Percentiles rank a stretch among this genome's conserved stretches.
These are phyloP conservation scores for Drosophila meridionalis DNA, from an alignment of 2,888 invertebrate genomes.

Conservation along the genomic window DNA sequence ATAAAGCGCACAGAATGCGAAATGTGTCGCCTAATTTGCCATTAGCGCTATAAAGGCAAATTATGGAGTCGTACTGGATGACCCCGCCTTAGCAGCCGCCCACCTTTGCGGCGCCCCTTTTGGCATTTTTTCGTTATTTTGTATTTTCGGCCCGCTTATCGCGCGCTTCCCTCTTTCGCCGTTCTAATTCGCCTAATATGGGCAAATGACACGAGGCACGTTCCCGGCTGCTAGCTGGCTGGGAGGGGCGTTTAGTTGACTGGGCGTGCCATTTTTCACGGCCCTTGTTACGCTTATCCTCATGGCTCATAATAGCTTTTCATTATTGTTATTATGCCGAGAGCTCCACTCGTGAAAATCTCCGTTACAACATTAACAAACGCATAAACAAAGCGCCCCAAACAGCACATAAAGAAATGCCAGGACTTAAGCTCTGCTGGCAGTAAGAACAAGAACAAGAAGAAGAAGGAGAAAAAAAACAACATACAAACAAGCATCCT, in stretches of 20 bases:
- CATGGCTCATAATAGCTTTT: conserved; percentile 82
- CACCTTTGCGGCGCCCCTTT: neutral
- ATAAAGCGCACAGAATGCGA: conserved; percentile 30
- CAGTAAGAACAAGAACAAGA: neutral
- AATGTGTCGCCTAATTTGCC: conserved; percentile 77
- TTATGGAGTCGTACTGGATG: conserved; percentile 56
- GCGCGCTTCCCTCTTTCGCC: conserved; percentile 30
- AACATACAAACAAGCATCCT: conserved; percentile 41
- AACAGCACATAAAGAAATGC: conserved; percentile 29
- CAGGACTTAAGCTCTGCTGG: conserved; percentile 47
- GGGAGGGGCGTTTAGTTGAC: conserved; percentile 40
- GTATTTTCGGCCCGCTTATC: conserved; percentile 49
- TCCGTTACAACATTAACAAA: conserved; percentile 84
- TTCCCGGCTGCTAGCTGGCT: conserved; percentile 3
- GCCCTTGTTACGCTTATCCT: conserved; percentile 70
- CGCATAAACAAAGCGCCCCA: conserved; percentile 77
- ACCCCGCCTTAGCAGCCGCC: neutral
- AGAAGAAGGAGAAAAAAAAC: conserved; percentile 6
- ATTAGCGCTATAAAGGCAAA: conserved; percentile 77
- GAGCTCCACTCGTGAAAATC: conserved; percentile 75
- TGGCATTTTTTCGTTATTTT: conserved; percentile 13
- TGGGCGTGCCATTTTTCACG: conserved; percentile 73
- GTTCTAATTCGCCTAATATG: conserved; percentile 81
- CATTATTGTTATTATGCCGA: conserved; percentile 83
- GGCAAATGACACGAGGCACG: conserved; percentile 65